phyloP scores from a whole-genome alignment of 2,888 invertebrate species.

The Napeogenes inachia region DNA sequence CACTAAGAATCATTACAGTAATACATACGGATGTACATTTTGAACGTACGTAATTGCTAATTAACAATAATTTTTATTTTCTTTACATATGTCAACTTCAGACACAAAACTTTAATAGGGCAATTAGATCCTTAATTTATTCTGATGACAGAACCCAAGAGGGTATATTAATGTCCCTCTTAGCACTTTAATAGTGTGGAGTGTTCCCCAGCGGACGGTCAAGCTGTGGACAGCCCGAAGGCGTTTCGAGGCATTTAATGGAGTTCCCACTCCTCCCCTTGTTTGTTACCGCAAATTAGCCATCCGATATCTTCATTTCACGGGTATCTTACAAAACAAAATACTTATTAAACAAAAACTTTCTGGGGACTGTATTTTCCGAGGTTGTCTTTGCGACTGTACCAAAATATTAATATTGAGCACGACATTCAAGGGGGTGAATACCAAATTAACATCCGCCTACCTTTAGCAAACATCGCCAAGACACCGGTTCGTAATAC shows the following conservation, averaged over 20 bases:
- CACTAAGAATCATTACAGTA: too few species aligned
- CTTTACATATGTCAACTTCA: conserved; percentile 14
- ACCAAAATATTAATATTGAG: conserved; percentile 71
- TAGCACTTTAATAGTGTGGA: conserved; percentile 74
- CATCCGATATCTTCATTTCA: conserved; percentile 37
- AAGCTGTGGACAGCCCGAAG: conserved; percentile 63
- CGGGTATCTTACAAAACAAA: conserved; percentile 21
- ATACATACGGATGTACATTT: background rate
- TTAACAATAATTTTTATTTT: background rate
- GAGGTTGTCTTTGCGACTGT: conserved; percentile 27
- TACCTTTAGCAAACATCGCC: conserved; percentile 72
- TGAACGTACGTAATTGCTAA: background rate
- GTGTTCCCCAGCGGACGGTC: conserved; percentile 60
- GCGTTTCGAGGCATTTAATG: conserved; percentile 65
- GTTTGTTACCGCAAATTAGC: conserved; percentile 71
- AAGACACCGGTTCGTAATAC: conserved; percentile 71
- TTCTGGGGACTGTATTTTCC: conserved; percentile 8
- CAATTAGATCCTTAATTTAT: conserved; percentile 74
- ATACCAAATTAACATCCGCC: conserved; percentile 74
- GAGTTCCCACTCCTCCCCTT: conserved; percentile 60
- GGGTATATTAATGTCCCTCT: conserved; percentile 71
- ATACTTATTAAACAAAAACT: conserved; percentile 3
- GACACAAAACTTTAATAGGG: conserved; percentile 32
- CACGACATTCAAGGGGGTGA: conserved; percentile 59
- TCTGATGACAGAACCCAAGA: conserved; percentile 65